phyloP scores from a whole-genome alignment of 2,888 invertebrate genomes.

The Drosophila macrospina region DNA sequence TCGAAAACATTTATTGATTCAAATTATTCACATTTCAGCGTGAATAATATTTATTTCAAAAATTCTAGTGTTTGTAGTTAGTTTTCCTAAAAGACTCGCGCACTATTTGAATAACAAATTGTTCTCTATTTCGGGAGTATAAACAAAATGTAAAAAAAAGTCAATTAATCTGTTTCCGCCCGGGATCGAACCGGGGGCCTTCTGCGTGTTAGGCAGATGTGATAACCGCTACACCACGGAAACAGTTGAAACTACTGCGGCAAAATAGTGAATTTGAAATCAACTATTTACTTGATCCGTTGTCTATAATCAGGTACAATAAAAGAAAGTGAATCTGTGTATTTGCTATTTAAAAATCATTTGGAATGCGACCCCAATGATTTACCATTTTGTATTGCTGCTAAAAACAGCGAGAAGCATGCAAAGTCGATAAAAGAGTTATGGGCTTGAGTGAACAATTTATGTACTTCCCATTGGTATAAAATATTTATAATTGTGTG shows the following conservation, averaged over 20 bases:
- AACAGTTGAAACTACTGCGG: conserved; percentile 57
- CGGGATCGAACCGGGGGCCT: conserved; percentile 86
- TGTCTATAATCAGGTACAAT: conserved; percentile 20
- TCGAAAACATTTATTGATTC: not conserved
- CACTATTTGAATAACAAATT: no score
- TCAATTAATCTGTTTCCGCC: conserved; percentile 72
- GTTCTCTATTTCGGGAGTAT: not conserved
- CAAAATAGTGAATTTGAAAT: conserved; percentile 30
- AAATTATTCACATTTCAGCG: not conserved
- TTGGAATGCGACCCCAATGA: conserved; percentile 54
- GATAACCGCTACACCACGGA: conserved; percentile 86
- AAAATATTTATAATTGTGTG: conserved; percentile 23
- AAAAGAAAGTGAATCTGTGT: conserved; percentile 35
- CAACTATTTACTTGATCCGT: not conserved
- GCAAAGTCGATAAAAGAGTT: conserved; percentile 50
- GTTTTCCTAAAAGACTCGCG: no score
- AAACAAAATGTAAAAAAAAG: conserved; percentile 14
- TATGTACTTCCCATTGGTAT: conserved; percentile 32
- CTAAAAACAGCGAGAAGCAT: conserved; percentile 31
- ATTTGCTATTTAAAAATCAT: conserved; percentile 51
- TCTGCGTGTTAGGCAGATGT: conserved; percentile 86
- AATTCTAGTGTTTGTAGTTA: no score
- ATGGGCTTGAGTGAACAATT: conserved; percentile 50
- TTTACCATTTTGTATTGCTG: conserved; percentile 37
- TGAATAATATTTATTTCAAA: no score